phyloP scores from a whole-genome alignment of 2,797 vertebrate species.

The Sciurus carolinensis region DNA sequence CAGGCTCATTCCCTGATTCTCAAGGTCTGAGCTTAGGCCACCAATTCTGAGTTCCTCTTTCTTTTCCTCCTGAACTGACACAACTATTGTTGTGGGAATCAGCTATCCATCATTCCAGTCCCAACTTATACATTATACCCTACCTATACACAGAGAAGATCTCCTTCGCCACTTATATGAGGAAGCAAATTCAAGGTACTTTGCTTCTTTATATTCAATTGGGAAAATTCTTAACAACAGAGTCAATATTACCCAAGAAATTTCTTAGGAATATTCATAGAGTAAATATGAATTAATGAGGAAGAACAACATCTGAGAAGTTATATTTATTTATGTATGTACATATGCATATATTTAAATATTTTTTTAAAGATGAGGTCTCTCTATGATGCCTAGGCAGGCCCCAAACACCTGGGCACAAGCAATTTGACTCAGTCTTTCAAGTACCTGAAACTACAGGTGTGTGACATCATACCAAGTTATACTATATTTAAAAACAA shows the following conservation, averaged over 20 bases:
- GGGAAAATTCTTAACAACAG: neutral
- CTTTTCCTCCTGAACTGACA: neutral
- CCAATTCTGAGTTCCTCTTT: neutral
- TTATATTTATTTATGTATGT: neutral
- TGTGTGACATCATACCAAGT: neutral
- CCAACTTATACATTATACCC: neutral
- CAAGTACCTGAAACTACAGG: too few relatives aligned
- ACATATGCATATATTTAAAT: neutral
- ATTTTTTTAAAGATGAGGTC: neutral
- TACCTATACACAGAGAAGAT: neutral
- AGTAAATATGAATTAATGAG: constrained; percentile 2
- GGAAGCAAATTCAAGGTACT: neutral
- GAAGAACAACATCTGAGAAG: constrained; percentile 1
- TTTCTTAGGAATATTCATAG: neutral
- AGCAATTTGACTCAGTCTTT: too few relatives aligned
- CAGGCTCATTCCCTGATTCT: neutral
- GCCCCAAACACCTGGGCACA: neutral
- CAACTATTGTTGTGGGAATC: neutral
- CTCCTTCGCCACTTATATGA: neutral
- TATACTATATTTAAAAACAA: neutral
- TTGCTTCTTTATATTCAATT: neutral
- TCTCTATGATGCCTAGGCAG: neutral
- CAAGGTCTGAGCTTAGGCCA: neutral
- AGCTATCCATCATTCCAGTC: neutral
- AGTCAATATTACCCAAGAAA: neutral